Percentiles rank a stretch among this genome's conserved stretches.
These are phyloP conservation scores for Fopius arisanus DNA, from an alignment of 1,140 invertebrate genomes.

Conservation along the genomic window DNA sequence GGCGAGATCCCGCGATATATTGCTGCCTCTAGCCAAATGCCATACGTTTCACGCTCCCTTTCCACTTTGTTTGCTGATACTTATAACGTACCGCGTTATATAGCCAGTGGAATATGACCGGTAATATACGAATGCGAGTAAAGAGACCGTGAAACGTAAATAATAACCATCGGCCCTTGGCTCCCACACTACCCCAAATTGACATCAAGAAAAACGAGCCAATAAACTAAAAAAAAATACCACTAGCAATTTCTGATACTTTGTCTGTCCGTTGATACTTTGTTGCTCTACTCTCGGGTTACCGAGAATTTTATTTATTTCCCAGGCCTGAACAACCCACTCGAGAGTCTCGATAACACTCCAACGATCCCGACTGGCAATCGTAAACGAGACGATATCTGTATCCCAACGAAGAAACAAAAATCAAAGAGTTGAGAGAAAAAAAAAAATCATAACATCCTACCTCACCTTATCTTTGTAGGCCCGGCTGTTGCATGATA, in stretches of 20 bases:
- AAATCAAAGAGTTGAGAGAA: not conserved
- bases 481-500: slow-evolving; percentile 16
- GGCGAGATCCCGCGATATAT: slow-evolving; percentile 44
- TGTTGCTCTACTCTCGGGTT: not conserved
- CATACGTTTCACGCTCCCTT: slow-evolving; percentile 40
- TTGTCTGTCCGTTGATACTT: not conserved
- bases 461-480: slow-evolving; percentile 17
- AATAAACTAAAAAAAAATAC: not conserved
- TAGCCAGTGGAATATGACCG: slow-evolving; percentile 32
- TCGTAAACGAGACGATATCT: slow-evolving; percentile 11
- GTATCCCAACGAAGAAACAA: not conserved
- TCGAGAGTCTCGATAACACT: slow-evolving; percentile 1
- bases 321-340: not conserved
- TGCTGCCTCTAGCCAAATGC: slow-evolving; percentile 35
- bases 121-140: not conserved
- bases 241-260: not conserved
- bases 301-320: not conserved
- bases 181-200: too few relatives aligned
- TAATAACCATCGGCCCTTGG: not conserved
- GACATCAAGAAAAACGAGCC: not conserved
- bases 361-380: not conserved
- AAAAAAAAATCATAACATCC: slow-evolving; percentile 5
- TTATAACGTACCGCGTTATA: slow-evolving; percentile 40
- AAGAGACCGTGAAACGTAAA: not conserved
- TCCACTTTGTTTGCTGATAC: slow-evolving; percentile 43